Percentiles rank a stretch among this genome's conserved stretches.
Conservation (phyloP, 2,888 invertebrate species). For the Notocelia uddmanniana region DNA sequence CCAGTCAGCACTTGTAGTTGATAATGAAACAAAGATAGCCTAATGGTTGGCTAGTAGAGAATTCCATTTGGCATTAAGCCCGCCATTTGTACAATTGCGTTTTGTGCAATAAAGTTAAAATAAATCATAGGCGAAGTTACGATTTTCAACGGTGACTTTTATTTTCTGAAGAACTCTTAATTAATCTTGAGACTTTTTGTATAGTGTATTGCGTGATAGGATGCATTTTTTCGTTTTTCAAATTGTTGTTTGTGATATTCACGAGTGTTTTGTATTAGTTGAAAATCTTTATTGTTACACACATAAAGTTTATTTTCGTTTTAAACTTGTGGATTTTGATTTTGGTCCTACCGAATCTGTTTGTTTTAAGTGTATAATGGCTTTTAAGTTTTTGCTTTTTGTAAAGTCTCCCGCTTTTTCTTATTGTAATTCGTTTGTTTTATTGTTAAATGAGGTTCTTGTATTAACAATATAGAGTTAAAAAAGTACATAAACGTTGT, state of each 20-base stretch:
- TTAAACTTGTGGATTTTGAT: constrained; percentile 18
- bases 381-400: constrained; percentile 40
- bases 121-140: no score
- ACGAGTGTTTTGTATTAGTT: constrained; percentile 13
- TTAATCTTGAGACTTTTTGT: constrained; percentile 20
- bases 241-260: constrained; percentile 22
- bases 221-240: constrained; percentile 41
- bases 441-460: constrained; percentile 52
- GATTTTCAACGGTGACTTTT: no score
- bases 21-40: no score
- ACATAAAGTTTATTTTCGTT: constrained; percentile 35
- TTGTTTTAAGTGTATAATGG: constrained; percentile 38
- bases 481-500: constrained; percentile 15
- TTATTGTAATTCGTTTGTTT: constrained; percentile 44
- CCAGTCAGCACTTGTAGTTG: no score
- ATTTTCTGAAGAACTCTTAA: neutral
- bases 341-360: constrained; percentile 27
- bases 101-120: no score
- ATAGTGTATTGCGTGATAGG: constrained; percentile 11
- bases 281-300: constrained; percentile 17
- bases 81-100: no score
- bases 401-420: constrained; percentile 37
- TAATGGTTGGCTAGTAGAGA: no score
- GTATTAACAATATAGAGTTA: constrained; percentile 53
- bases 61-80: no score